Evolutionary conservation across 2,888 invertebrate genomes (phyloP), one percentile per base, ranked within the genome.

Genomic region (Stratiomys singularior): DNA sequence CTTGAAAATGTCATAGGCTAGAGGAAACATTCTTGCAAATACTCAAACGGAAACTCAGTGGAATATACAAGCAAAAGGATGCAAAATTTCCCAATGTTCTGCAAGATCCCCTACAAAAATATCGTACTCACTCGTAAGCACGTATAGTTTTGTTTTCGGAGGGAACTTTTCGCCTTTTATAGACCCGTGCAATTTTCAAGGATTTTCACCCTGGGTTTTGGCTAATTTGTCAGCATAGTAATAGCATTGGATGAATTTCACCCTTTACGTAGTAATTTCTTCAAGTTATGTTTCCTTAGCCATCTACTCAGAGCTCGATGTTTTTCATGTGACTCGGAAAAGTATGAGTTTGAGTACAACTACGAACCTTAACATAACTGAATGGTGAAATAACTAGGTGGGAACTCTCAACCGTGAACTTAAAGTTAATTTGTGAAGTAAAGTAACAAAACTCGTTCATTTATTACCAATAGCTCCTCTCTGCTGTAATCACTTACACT

Each of bases 381-480:
- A 30, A 3, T 15, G n/a, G 28, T 9, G 15, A 11, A 37, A 21
- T 15, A 30, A 44, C 60, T 37, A 5, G 25, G n/a, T 5, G 28
- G 25, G 23, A 46, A 44, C n/a, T 18, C 76, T 64, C 37, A 76
- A 23, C 64, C 47, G 25, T 76, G 46, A 76, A 71, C 76, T 72
- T 60, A 63, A 79, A 79, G 77, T 76, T 77, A 79, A 79, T 79
- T 77, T 79, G 76, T 60, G 76, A 77, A 77, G 77, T 79, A 69
- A 76, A 77, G 79, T 79, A 77, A 52, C 77, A 79, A 77, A 77
- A 76, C 76, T 58, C 69, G 76, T 69, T 79, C 77, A 18, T 18
- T 52, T 4, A 76, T 77, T 79, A 77, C 58, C 77, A 52, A 47
- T 67, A 18, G 21, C 58, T 52, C 69, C 52, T 72, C 30, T 2